Percentiles rank a stretch among this genome's conserved stretches.
These are phyloP conservation scores for Acanthacorydalis orientalis DNA, from an alignment of 2,888 invertebrate species.

Conservation along the genomic window DNA sequence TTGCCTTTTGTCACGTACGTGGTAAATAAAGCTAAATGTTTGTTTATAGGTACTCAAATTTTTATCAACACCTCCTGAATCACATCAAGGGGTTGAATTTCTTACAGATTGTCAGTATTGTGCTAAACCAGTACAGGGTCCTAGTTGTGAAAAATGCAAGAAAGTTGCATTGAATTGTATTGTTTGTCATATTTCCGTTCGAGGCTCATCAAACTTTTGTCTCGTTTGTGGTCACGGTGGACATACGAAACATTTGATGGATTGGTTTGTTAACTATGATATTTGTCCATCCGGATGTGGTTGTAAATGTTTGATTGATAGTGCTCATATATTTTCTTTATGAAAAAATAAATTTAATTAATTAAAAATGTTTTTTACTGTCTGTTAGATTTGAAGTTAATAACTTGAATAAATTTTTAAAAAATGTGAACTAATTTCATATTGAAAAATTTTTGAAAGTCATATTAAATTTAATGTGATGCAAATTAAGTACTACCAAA, in stretches of 20 bases:
- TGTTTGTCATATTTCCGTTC: conserved; percentile 72
- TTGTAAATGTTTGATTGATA: conserved; percentile 68
- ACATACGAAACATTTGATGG: conserved; percentile 65
- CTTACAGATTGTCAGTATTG: conserved; percentile 57
- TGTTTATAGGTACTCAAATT: conserved; percentile 39
- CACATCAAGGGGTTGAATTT: conserved; percentile 49
- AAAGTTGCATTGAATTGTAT: conserved; percentile 62
- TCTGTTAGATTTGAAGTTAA: background rate
- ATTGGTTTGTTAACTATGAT: conserved; percentile 64
- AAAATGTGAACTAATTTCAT: too few species aligned
- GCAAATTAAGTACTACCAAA: too few species aligned
- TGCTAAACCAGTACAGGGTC: conserved; percentile 43
- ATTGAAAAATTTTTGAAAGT: too few species aligned
- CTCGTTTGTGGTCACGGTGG: conserved; percentile 87
- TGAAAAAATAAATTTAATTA: conserved; percentile 12
- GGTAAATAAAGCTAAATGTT: background rate
- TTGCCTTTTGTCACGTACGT: background rate
- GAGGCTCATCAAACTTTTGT: conserved; percentile 74
- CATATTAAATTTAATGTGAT: too few species aligned
- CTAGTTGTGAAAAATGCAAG: conserved; percentile 57
- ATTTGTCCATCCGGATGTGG: conserved; percentile 87
- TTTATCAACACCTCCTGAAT: conserved; percentile 26
- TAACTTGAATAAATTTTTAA: too few species aligned
- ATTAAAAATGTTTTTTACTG: background rate
- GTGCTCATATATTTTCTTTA: conserved; percentile 31